Base-by-base conservation (phyloP, 2,888 invertebrate genomes). In the Alentia gelatinosa region DNA sequence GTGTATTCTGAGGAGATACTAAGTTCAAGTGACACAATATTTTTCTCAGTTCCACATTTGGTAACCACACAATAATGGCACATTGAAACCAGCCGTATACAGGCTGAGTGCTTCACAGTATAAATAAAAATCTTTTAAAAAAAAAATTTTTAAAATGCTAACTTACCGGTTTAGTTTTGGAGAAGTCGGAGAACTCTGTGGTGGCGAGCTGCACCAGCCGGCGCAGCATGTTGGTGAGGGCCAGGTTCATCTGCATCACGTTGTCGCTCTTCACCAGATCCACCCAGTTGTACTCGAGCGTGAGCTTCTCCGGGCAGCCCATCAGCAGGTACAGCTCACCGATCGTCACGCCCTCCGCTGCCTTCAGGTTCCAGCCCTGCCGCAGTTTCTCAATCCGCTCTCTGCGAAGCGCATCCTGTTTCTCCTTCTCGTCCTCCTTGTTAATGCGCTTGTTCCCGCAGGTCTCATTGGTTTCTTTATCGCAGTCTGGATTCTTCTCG, bases 321-420 rank as follows among this genome's bases (percentile, higher is more conserved):
- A 96, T 93, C 97, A 98, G 98, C 88, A 99, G 97, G 96, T 98
- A 98, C 91, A 99, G 96, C 96, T 99, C 98, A 0, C 98, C 98
- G 42, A 99, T 97, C 4, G 98, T 98, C 74, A 98, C 97, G 47
- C 98, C 97, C 9, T 98, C 98, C 0, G 98, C 97, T 94, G 97
- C 98, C 26, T 97, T 96, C 12, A 97, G 95, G 90, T 98, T 98
- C 98, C 98, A 99, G 0, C 98, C 98, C 91, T 96, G 96, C 84
- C 92, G 90, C 39, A 89, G 91, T 40, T 89, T 90, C 15, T 89
- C 89, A 33, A 90, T 26, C 30, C 74, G 39, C 26, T 90, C 79
- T 23, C 35, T 9, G 15, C 39, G 33, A 1, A 56, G n/a, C 35
- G n/a, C 12, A 15, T 89, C 56, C 23, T 89, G 63, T n/a, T 63